Conservation (phyloP, 2,888 invertebrate species). For the Polyommatus icarus region DNA sequence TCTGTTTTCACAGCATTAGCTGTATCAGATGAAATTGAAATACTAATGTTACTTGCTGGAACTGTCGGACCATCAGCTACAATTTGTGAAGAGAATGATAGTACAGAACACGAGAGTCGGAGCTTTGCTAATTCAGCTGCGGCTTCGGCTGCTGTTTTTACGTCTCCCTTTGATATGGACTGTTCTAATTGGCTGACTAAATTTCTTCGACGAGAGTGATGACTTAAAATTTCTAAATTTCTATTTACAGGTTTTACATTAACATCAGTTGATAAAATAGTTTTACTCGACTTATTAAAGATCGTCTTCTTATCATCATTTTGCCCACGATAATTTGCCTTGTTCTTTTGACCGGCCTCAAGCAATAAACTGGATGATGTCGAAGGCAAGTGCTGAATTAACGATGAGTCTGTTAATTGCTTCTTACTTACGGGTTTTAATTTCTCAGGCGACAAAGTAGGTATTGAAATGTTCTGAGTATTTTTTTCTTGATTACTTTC, state of each 20-base stretch:
- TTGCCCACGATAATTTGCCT: conserved; percentile 21
- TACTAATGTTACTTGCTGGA: conserved; percentile 29
- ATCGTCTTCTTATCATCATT: conserved; percentile 5
- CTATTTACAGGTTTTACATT: conserved; percentile 25
- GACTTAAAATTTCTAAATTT: conserved; percentile 46
- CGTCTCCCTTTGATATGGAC: conserved; percentile 88
- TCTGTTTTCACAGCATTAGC: not conserved
- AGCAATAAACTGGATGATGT: conserved; percentile 11
- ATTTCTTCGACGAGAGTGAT: conserved; percentile 61
- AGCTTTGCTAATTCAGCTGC: conserved; percentile 88
- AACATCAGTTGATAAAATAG: conserved; percentile 8
- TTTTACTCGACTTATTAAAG: not conserved
- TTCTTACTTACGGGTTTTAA: not conserved
- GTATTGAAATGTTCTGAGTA: not conserved
- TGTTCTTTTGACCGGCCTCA: not conserved
- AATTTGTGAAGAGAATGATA: conserved; percentile 73
- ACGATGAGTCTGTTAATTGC: not conserved
- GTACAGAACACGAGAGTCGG: conserved; percentile 86
- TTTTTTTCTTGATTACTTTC: not conserved
- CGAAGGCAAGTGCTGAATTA: not conserved
- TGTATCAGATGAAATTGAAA: not conserved
- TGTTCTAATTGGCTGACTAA: conserved; percentile 86
- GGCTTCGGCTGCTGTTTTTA: conserved; percentile 86
- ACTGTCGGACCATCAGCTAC: conserved; percentile 50
- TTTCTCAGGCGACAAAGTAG: not conserved